Base-by-base conservation (phyloP, 2,888 invertebrate species). In the Amblyteles armatorius region DNA sequence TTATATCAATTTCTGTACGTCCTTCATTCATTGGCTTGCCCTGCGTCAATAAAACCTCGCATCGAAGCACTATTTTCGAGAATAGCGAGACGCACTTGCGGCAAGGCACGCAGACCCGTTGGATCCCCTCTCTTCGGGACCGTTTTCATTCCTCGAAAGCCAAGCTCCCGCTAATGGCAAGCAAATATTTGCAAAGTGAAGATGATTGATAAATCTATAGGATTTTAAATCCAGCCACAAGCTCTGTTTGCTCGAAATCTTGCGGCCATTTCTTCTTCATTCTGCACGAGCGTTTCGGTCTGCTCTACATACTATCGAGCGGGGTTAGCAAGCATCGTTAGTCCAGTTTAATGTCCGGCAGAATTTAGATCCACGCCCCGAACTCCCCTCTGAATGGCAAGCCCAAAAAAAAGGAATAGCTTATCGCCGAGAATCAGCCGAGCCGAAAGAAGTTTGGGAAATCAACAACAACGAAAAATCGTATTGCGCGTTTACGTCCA, bases 121-220 rank as follows among this genome's bases (percentile, higher is more conserved):
- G 63, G 71, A 71, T 71, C 7, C 19, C 6, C 63, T 5, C 6
- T n/a, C 48, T 29, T 48, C 57, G 7, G 13, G 16, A 63, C 33
- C 36, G 68, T 57, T 48, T 50, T 63, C 0, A 36, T 52, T 79
- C 7, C 50, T 50, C 71, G 63, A 29, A 19, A 13, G 33, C 29
- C 44, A 33, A 16, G 40, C 36, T 50, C 33, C 71, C n/a, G 0
- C 79, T 65, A 71, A 72, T 36, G 63, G 79, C 63, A 63, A 79
- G 63, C 79, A 79, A 79, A 79, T 65, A 79, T 79, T 71, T 71
- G 63, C 79, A 36, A 63, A 33, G 33, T 36, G 50, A 33, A 71
- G 50, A 44, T 44, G 63, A 48, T 63, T 36, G 63, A 79, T 22
- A 79, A 63, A 71, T 26, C 71, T 48, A 63, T 71, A 50, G 33